Base-by-base conservation (phyloP, 2,888 invertebrate genomes). In the Onchidella celtica region DNA sequence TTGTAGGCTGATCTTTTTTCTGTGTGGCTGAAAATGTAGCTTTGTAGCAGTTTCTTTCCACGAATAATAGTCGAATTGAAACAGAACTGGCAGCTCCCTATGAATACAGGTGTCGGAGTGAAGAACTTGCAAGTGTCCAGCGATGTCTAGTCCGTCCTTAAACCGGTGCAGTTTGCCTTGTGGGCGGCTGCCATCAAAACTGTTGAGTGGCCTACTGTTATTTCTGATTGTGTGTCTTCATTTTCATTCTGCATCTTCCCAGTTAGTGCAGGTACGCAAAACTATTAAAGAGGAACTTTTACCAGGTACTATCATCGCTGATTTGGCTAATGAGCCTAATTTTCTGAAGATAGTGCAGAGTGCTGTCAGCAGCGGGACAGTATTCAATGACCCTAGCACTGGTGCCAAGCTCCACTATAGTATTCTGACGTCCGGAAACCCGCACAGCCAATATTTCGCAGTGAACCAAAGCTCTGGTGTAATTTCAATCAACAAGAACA, bases 251-350 rank as follows among this genome's bases (percentile, higher is more conserved):
- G 59, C 24, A 4, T 36, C 63, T 11, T 61, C 80, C 11, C 73
- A 69, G 59, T 38, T 80, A 27, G 63, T 80, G 38, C 70, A 80
- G 27, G 77, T 82, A 9, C 24, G n/a, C 17, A 78, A 77, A 59
- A 73, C 82, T 55, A 82, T 84, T 65, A 79, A 78, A 68, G 84
- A 84, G 34, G 82, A 80, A 27, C 77, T 82, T 3, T 21, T 80
- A 17, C 82, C 82, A 0, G 84, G 82, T 0, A 59, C 63, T 3
- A 55, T 82, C 11, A 65, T 84, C 29, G 77, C 74, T 27, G 24
- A 76, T 55, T 69, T 84, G n/a, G 65, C 68, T 27, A 80, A 57
- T 11, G 84, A 84, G 61, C 80, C 82, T 2, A 70, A 79, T 34
- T 75, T 81, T 40, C n/a, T 68, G 17, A 66, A 24, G 17, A 59